Evolutionary conservation across 1,140 invertebrate genomes (phyloP).

Genomic region (Meloidogyne hapla): DNA sequence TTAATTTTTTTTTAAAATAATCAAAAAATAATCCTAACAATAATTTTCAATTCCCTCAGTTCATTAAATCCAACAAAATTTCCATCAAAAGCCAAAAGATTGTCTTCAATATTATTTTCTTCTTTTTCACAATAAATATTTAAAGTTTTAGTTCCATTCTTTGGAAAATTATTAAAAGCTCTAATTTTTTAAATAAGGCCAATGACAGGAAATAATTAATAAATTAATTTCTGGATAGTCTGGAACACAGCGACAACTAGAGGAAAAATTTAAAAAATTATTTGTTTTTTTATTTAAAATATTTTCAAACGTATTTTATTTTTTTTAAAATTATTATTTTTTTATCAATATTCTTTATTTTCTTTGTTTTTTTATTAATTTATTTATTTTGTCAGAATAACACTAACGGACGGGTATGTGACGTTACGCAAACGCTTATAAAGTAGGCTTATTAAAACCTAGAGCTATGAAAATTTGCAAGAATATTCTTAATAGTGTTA

Average conservation of each 20-base stretch:
- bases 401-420: too few relatives aligned
- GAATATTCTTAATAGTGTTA: too few relatives aligned
- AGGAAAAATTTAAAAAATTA: constrained; percentile 7
- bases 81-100: background rate
- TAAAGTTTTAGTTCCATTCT: constrained; percentile 40
- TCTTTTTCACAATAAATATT: constrained; percentile 34
- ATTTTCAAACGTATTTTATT: background rate
- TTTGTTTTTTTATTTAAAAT: background rate
- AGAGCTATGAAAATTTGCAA: too few relatives aligned
- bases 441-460: too few relatives aligned
- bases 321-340: background rate
- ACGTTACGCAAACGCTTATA: too few relatives aligned
- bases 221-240: constrained; percentile 33
- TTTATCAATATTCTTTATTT: too few relatives aligned
- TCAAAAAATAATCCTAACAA: constrained; percentile 27
- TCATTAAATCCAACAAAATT: constrained; percentile 42
- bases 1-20: too few relatives aligned
- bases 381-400: too few relatives aligned
- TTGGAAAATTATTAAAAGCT: constrained; percentile 36
- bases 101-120: background rate
- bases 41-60: constrained; percentile 36
- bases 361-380: too few relatives aligned
- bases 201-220: constrained; percentile 37
- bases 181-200: constrained; percentile 15
- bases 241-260: constrained; percentile 42